These are phyloP conservation scores for Platyura marginata DNA, from an alignment of 1,140 invertebrate genomes.

Conservation along the genomic window DNA sequence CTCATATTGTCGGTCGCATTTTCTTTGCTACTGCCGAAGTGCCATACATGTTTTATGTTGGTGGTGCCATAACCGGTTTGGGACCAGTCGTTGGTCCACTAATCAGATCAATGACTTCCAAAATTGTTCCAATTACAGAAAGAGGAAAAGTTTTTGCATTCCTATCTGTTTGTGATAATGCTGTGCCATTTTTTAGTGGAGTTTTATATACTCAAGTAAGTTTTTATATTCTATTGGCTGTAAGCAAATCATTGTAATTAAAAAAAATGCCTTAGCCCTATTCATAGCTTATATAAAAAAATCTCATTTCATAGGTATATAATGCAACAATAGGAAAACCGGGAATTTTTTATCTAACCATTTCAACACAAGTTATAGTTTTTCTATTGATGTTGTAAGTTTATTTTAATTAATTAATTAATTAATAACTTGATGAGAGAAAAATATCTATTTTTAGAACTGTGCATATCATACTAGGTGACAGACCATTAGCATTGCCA, in stretches of 20 bases:
- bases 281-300: background rate
- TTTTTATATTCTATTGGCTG: background rate
- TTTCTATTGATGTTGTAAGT: constrained; percentile 43
- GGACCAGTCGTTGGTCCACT: constrained; percentile 55
- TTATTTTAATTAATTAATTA: constrained; percentile 3
- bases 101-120: constrained; percentile 54
- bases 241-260: background rate
- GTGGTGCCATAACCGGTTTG: constrained; percentile 41
- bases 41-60: constrained; percentile 37
- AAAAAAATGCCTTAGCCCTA: background rate
- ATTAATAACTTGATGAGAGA: constrained; percentile 4
- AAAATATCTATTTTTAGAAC: constrained; percentile 9
- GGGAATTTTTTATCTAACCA: constrained; percentile 48
- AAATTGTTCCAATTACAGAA: constrained; percentile 42
- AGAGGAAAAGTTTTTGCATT: constrained; percentile 58
- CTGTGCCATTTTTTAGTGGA: constrained; percentile 47
- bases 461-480: constrained; percentile 16
- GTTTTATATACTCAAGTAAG: constrained; percentile 39
- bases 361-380: constrained; percentile 41
- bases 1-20: constrained; percentile 44
- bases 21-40: constrained; percentile 37
- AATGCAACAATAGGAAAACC: constrained; percentile 34
- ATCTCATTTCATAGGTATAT: constrained; percentile 28
- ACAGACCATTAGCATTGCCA: constrained; percentile 12
- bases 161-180: constrained; percentile 55